phyloP scores from a whole-genome alignment of 92 coral and sea anemone species.

The Epizoanthus fatuus region DNA sequence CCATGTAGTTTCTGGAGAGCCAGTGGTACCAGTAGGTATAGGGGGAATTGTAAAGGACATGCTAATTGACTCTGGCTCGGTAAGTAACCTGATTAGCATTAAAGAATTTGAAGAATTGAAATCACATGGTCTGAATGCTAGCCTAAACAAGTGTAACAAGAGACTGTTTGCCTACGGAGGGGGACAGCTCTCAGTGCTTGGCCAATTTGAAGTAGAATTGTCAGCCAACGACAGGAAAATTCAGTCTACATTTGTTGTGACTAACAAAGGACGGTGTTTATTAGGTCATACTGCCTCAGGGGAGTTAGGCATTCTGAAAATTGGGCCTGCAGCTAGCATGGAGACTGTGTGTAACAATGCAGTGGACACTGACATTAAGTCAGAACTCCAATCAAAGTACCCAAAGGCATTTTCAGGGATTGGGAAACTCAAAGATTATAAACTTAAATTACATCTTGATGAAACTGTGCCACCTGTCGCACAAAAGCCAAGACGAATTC shows the following conservation, averaged over 20 bases:
- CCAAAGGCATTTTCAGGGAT: constrained; percentile 65
- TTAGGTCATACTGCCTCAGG: constrained; percentile 58
- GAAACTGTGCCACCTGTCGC: constrained; percentile 54
- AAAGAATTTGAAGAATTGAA: constrained; percentile 52
- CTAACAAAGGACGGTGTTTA: constrained; percentile 64
- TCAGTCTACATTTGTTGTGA: constrained; percentile 48
- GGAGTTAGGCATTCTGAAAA: constrained; percentile 61
- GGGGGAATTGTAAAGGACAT: constrained; percentile 60
- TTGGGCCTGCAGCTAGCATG: constrained; percentile 57
- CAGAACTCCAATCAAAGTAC: constrained; percentile 48
- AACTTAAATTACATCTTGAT: constrained; percentile 61
- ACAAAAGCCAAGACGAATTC: constrained; percentile 55
- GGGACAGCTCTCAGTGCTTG: constrained; percentile 53
- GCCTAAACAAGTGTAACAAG: constrained; percentile 29
- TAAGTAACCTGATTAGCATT: constrained; percentile 67
- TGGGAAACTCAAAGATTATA: constrained; percentile 69
- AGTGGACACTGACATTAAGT: constrained; percentile 24
- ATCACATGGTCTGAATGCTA: constrained; percentile 55
- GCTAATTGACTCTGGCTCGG: constrained; percentile 75
- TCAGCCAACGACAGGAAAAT: constrained; percentile 30
- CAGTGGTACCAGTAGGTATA: constrained; percentile 69
- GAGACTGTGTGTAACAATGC: constrained; percentile 56
- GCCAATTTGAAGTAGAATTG: constrained; percentile 60
- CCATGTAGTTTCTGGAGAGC: constrained; percentile 29
- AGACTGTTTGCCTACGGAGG: constrained; percentile 70